Conservation (phyloP, 2,888 invertebrate species). For the Lordiphosa andalusiaca region DNA sequence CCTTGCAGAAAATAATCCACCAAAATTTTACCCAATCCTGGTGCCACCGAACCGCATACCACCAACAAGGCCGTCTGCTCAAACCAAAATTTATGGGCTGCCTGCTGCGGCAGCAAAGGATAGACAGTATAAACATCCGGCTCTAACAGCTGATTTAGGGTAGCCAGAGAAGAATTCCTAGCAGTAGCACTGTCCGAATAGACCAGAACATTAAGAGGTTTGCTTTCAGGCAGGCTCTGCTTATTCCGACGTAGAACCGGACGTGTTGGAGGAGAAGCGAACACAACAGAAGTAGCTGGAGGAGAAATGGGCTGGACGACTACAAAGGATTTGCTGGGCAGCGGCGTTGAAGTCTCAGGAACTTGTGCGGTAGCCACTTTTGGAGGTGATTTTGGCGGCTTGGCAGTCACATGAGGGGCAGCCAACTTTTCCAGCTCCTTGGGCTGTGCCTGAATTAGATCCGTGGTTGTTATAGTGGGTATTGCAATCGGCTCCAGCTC, state of each 20-base stretch:
- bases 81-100: constrained; percentile 77
- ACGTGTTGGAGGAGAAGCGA: constrained; percentile 21
- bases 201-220: constrained; percentile 90
- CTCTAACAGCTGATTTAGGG: constrained; percentile 86
- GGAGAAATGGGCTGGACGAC: constrained; percentile 29
- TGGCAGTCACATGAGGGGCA: constrained; percentile 21
- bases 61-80: constrained; percentile 87
- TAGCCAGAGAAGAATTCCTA: constrained; percentile 87
- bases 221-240: constrained; percentile 80
- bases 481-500: constrained; percentile 38
- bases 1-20: constrained; percentile 87
- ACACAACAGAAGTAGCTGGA: neutral
- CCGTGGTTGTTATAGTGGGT: constrained; percentile 29
- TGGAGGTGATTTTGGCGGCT: constrained; percentile 30
- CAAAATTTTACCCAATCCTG: constrained; percentile 84
- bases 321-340: constrained; percentile 46
- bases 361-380: constrained; percentile 15
- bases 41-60: constrained; percentile 88
- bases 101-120: constrained; percentile 81
- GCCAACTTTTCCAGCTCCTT: constrained; percentile 61
- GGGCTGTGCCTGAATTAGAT: neutral
- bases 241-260: constrained; percentile 77
- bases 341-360: constrained; percentile 6
- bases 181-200: constrained; percentile 89
- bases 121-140: constrained; percentile 84